phyloP scores from a whole-genome alignment of 2,888 invertebrate genomes.

The Dolichopus griseipennis region DNA sequence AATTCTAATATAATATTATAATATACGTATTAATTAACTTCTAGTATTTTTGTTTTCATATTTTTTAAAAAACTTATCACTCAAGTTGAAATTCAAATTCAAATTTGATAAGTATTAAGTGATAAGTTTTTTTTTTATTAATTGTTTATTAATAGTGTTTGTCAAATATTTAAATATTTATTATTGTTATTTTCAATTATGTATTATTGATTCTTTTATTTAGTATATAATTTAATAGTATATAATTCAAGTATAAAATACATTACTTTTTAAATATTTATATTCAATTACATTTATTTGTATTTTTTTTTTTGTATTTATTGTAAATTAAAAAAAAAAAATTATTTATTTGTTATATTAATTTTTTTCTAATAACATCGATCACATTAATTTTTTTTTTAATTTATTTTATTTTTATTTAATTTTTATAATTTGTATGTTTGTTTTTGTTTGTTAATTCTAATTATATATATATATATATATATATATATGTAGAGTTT shows the following conservation, averaged over 20 bases:
- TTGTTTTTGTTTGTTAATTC: neutral
- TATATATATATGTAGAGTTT: neutral
- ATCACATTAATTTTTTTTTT: neutral
- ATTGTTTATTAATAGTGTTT: too few species aligned
- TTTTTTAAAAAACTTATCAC: too few species aligned
- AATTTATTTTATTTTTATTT: neutral
- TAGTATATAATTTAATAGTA: too few species aligned
- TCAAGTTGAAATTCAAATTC: too few species aligned
- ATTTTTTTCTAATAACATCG: slow-evolving; percentile 2
- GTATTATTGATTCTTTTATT: too few species aligned
- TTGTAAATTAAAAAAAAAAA: neutral
- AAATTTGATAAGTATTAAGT: too few species aligned
- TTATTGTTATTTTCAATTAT: too few species aligned
- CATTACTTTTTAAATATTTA: neutral
- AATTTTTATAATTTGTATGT: neutral
- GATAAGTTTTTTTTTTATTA: too few species aligned
- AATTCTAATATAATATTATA: too few species aligned
- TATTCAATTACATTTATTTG: neutral
- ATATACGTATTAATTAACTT: too few species aligned
- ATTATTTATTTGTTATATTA: neutral
- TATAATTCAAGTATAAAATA: neutral
- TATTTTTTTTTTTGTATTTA: neutral
- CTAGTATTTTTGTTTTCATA: too few species aligned
- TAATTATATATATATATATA: neutral
- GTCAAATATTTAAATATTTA: too few species aligned